Evolutionary conservation across 30 jellyfish, hydroid and myxozoan genomes (phyloP).

Genomic region (Hydra vulgaris): DNA sequence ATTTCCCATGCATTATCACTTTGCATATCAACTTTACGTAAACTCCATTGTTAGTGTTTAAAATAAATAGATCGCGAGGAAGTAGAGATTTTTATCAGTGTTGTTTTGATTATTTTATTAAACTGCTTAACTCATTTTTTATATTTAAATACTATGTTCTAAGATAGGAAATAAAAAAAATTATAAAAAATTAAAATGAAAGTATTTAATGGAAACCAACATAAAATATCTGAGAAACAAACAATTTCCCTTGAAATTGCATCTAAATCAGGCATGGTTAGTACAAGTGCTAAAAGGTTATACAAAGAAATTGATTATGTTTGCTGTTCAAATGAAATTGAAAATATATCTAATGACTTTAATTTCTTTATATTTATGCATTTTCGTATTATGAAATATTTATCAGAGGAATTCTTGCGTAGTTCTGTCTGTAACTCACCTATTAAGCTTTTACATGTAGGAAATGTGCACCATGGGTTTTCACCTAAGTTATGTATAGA

Average conservation of each 20-base stretch:
- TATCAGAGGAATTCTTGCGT: not conserved
- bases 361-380: not conserved
- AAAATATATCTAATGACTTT: not conserved
- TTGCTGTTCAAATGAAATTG: not conserved
- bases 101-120: not conserved
- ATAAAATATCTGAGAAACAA: not conserved
- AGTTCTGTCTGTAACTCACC: not conserved
- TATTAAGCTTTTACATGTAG: not conserved
- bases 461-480: not conserved
- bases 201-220: not conserved
- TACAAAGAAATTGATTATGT: not conserved
- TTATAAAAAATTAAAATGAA: not conserved
- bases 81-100: not conserved
- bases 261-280: not conserved
- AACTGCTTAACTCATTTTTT: too few relatives aligned
- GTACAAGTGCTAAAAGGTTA: not conserved
- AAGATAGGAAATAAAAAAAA: not conserved
- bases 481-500: not conserved
- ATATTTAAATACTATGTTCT: not conserved
- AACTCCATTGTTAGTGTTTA: too few relatives aligned
- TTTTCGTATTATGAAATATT: not conserved
- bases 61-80: too few relatives aligned
- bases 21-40: too few relatives aligned
- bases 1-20: too few relatives aligned
- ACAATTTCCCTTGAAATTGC: not conserved